Evolutionary conservation across 1,140 invertebrate genomes (phyloP).

Genomic region (Grapholita molesta): DNA sequence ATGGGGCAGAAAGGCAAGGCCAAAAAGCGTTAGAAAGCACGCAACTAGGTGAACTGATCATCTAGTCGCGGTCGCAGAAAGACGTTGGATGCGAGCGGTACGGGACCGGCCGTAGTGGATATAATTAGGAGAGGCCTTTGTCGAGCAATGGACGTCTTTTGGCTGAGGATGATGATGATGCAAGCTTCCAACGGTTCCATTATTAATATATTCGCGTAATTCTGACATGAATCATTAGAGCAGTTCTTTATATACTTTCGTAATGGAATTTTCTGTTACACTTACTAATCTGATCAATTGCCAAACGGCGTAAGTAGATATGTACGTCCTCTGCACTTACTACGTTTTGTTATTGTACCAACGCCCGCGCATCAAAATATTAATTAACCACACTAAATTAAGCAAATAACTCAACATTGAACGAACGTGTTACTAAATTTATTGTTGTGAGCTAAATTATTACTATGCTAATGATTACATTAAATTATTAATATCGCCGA

Average conservation of each 20-base stretch:
- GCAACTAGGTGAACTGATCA: no score
- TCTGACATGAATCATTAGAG: neutral
- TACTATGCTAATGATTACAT: neutral
- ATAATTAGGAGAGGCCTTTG: no score
- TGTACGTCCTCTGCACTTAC: neutral
- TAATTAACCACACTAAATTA: neutral
- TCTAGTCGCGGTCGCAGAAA: no score
- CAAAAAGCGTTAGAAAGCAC: no score
- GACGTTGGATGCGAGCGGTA: no score
- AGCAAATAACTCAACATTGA: neutral
- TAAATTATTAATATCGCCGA: neutral
- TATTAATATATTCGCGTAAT: no score
- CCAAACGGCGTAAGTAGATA: neutral
- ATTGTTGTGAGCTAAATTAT: neutral
- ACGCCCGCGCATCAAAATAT: conserved; percentile 2
- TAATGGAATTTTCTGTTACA: neutral
- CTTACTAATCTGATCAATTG: neutral
- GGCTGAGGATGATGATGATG: no score
- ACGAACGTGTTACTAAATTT: neutral
- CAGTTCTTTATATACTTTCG: neutral
- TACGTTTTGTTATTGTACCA: neutral
- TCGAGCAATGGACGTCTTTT: no score
- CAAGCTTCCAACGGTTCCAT: no score
- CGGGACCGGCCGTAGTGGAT: no score
- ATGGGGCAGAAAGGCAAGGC: no score